These are phyloP conservation scores for Chrysopa pallens DNA, from an alignment of 1,140 invertebrate species.

Conservation along the genomic window DNA sequence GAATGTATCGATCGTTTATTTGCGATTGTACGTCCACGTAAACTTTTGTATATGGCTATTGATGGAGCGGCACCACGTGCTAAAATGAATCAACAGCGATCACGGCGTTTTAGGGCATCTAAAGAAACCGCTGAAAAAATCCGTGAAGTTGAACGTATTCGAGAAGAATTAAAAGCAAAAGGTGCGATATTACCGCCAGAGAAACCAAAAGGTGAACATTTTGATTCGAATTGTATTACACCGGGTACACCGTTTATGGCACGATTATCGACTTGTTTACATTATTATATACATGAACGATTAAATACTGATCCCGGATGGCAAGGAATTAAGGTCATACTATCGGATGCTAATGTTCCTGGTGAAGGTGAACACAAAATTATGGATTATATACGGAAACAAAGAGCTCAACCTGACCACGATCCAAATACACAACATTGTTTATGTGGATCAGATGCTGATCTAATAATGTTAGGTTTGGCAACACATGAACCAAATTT, in stretches of 20 bases:
- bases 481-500: constrained; percentile 99
- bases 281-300: constrained; percentile 91
- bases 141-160: constrained; percentile 62
- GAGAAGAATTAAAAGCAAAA: constrained; percentile 51
- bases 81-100: constrained; percentile 99
- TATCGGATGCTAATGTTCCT: constrained; percentile 97
- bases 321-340: constrained; percentile 85
- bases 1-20: constrained; percentile 96
- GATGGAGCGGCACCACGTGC: constrained; percentile 96
- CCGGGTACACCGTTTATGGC: constrained; percentile 98
- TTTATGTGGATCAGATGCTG: constrained; percentile 94
- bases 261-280: constrained; percentile 76
- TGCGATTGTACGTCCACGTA: constrained; percentile 84
- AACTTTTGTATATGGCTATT: constrained; percentile 97
- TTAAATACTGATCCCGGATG: constrained; percentile 92
- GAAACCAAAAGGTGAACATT: constrained; percentile 82
- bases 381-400: constrained; percentile 96
- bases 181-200: constrained; percentile 72
- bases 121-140: constrained; percentile 89
- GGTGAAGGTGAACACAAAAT: constrained; percentile 99
- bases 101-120: constrained; percentile 86
- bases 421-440: constrained; percentile 97
- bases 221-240: constrained; percentile 98
- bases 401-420: constrained; percentile 88
- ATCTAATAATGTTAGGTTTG: constrained; percentile 96